Evolutionary conservation across 2,113 vertebrate genomes (phyloP).

Genomic region (Helogale parvula): DNA sequence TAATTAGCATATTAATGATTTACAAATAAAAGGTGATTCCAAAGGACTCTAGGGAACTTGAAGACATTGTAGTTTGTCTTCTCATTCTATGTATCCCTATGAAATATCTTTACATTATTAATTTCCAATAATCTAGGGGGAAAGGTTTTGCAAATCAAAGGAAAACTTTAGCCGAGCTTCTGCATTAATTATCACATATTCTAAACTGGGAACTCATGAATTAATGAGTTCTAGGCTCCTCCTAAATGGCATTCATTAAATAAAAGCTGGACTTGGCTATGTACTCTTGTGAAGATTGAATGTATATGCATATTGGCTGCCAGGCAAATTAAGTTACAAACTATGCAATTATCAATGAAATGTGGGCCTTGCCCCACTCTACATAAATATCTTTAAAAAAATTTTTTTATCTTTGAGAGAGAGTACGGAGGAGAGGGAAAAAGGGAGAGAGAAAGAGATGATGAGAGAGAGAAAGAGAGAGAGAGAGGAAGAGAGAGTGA

Average conservation of each 20-base stretch:
- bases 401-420: too few relatives aligned
- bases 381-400: neutral
- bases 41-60: constrained; percentile 50
- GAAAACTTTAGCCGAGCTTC: constrained; percentile 46
- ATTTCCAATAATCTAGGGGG: constrained; percentile 46
- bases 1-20: constrained; percentile 78
- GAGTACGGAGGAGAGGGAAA: too few relatives aligned
- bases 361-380: neutral
- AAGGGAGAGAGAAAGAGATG: too few relatives aligned
- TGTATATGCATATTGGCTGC: neutral
- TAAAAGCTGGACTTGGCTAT: constrained; percentile 49
- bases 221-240: constrained; percentile 48
- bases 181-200: constrained; percentile 66
- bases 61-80: constrained; percentile 53
- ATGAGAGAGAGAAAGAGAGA: too few relatives aligned
- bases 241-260: constrained; percentile 34
- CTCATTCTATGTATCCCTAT: constrained; percentile 44
- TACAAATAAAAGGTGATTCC: constrained; percentile 69
- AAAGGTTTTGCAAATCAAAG: constrained; percentile 66
- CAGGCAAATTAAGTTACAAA: constrained; percentile 22
- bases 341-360: neutral
- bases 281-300: neutral
- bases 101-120: constrained; percentile 62
- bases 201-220: constrained; percentile 47
- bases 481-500: too few relatives aligned